Percentiles rank a stretch among this genome's conserved stretches.
These are phyloP conservation scores for Vollenhovia emeryi DNA, from an alignment of 1,140 invertebrate species.

Conservation along the genomic window DNA sequence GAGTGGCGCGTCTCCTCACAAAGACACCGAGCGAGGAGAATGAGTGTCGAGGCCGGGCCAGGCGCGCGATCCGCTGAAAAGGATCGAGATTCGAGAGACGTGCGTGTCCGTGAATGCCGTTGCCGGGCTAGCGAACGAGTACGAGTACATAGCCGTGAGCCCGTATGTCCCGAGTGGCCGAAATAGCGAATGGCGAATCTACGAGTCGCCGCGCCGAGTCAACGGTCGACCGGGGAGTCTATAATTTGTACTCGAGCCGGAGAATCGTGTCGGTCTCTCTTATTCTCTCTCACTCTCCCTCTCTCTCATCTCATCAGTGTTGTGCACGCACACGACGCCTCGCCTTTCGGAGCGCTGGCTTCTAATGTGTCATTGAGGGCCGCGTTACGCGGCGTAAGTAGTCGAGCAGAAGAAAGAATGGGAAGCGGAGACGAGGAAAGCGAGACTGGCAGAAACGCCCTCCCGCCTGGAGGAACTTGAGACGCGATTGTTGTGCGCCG, in stretches of 20 bases:
- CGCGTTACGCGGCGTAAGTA: constrained; percentile 71
- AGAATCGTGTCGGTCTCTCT: constrained; percentile 41
- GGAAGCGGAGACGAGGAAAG: constrained; percentile 56
- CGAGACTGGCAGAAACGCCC: constrained; percentile 73
- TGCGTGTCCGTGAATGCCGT: constrained; percentile 66
- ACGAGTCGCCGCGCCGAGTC: constrained; percentile 70
- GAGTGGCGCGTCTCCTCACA: constrained; percentile 67
- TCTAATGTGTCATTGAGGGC: constrained; percentile 75
- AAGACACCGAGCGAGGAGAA: constrained; percentile 42
- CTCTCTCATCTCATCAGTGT: constrained; percentile 26
- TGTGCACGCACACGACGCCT: constrained; percentile 58
- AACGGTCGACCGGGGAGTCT: constrained; percentile 42
- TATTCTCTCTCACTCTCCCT: constrained; percentile 43
- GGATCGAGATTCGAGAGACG: constrained; percentile 66
- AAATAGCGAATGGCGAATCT: constrained; percentile 69
- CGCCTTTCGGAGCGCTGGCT: constrained; percentile 59
- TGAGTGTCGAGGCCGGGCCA: constrained; percentile 39
- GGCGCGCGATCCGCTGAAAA: constrained; percentile 67
- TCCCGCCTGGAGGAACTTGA: constrained; percentile 84
- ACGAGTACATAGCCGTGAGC: constrained; percentile 44
- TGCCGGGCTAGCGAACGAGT: constrained; percentile 31
- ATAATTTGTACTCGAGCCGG: constrained; percentile 34
- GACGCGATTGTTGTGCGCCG: constrained; percentile 85
- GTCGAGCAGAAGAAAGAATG: constrained; percentile 70
- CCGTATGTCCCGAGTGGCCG: constrained; percentile 63